These are phyloP conservation scores for Melierax canorus DNA, from an alignment of 2,113 vertebrate species.

Conservation along the genomic window DNA sequence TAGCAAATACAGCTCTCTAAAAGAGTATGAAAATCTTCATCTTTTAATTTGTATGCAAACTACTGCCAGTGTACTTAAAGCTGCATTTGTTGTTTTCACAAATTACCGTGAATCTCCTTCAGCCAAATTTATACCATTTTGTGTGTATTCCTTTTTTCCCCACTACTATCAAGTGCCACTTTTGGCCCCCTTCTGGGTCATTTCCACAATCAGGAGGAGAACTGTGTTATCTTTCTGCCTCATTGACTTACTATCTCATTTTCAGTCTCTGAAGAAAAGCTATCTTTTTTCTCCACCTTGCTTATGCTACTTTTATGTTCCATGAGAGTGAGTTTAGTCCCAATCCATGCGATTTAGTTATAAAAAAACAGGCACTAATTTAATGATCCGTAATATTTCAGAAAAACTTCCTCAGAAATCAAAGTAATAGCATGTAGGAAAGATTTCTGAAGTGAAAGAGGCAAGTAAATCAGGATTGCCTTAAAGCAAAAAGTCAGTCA, in stretches of 20 bases:
- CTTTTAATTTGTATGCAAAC: not conserved
- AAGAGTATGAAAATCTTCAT: not conserved
- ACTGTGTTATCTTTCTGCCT: constrained; percentile 58
- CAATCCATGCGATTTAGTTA: not conserved
- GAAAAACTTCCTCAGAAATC: constrained; percentile 36
- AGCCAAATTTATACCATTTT: not conserved
- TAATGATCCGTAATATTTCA: constrained; percentile 36
- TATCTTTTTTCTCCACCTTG: constrained; percentile 21
- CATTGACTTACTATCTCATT: constrained; percentile 53
- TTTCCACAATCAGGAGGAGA: constrained; percentile 33
- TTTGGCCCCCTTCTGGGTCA: constrained; percentile 15
- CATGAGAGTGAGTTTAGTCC: constrained; percentile 26
- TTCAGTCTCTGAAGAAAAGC: constrained; percentile 38
- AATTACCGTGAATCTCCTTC: not conserved
- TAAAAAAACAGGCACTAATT: constrained; percentile 31
- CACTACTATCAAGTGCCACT: not conserved
- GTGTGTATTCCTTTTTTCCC: not conserved
- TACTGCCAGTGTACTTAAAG: not conserved
- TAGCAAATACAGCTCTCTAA: not conserved
- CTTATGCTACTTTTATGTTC: constrained; percentile 42
- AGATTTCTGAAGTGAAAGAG: not conserved
- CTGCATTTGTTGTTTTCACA: not conserved
- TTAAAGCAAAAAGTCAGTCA: constrained; percentile 12
- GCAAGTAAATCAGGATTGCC: not conserved
- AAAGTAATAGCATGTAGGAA: constrained; percentile 22